Percentiles rank a stretch among this genome's conserved stretches.
phyloP scores from a whole-genome alignment of 1,140 invertebrate genomes.

The Drosophila malerkotliana region DNA sequence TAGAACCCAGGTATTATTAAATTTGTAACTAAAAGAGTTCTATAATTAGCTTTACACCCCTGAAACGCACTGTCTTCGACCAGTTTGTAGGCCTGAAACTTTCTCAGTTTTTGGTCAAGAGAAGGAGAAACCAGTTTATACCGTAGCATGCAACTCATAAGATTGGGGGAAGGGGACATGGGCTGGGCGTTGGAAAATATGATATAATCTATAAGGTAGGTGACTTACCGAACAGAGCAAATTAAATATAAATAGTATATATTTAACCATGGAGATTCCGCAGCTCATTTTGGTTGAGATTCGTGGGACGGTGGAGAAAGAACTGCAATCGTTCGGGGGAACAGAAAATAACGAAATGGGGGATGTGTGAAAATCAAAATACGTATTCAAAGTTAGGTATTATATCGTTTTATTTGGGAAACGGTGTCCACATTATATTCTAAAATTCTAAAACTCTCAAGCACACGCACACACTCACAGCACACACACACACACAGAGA shows the following conservation, averaged over 20 bases:
- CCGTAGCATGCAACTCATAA: constrained; percentile 56
- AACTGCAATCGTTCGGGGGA: constrained; percentile 53
- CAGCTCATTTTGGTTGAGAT: constrained; percentile 85
- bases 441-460: constrained; percentile 8
- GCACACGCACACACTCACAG: constrained; percentile 20
- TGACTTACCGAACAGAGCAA: constrained; percentile 92
- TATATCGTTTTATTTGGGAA: constrained; percentile 57
- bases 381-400: constrained; percentile 42
- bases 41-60: neutral
- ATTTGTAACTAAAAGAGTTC: neutral
- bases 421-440: constrained; percentile 8
- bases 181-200: constrained; percentile 23
- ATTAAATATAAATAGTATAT: constrained; percentile 93
- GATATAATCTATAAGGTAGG: constrained; percentile 22
- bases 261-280: constrained; percentile 92
- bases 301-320: constrained; percentile 20
- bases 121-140: constrained; percentile 33
- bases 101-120: constrained; percentile 6
- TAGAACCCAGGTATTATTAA: no score
- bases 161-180: constrained; percentile 19
- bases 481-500: constrained; percentile 8
- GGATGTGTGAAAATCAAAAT: constrained; percentile 39
- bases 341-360: constrained; percentile 22
- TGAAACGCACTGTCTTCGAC: constrained; percentile 29
- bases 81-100: constrained; percentile 51